Evolutionary conservation across 2,113 vertebrate genomes (phyloP).

Genomic region (Siphamia tubifer): DNA sequence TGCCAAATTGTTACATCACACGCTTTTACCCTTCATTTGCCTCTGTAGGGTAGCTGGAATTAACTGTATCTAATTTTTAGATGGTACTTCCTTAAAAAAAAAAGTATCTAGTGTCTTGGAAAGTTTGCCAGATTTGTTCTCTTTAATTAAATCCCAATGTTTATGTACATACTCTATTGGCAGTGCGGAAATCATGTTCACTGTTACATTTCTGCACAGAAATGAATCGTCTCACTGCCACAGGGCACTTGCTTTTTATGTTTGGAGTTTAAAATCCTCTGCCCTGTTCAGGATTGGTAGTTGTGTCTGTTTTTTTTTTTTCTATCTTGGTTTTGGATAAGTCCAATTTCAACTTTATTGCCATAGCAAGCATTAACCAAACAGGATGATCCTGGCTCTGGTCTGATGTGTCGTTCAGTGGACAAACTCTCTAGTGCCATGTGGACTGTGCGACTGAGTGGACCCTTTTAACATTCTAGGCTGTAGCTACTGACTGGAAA

Average conservation of each 20-base stretch:
- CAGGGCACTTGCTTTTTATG: constrained; percentile 10
- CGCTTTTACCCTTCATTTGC: constrained; percentile 2
- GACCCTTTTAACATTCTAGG: constrained; percentile 34
- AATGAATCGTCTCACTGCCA: no score
- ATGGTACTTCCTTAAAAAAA: not conserved
- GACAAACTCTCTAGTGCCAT: constrained; percentile 62
- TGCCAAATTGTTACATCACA: constrained; percentile 34
- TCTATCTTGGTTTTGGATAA: constrained; percentile 19
- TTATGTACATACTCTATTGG: constrained; percentile 12
- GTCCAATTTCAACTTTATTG: constrained; percentile 35
- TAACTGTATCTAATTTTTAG: constrained; percentile 1
- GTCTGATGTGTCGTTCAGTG: constrained; percentile 22
- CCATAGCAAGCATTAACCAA: constrained; percentile 42
- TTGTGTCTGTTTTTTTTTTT: constrained; percentile 12
- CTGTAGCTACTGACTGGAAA: constrained; percentile 30
- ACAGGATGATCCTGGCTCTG: constrained; percentile 29
- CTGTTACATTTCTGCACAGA: no score
- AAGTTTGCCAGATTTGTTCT: not conserved
- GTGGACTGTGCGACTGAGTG: constrained; percentile 38
- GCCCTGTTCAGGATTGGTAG: not conserved
- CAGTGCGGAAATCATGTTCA: constrained; percentile 24
- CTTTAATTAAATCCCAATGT: not conserved
- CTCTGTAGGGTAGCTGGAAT: constrained; percentile 11
- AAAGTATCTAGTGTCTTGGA: constrained; percentile 14
- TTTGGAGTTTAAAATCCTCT: not conserved